phyloP scores from a whole-genome alignment of 2,113 vertebrate genomes.

The Rhinolophus sinicus region DNA sequence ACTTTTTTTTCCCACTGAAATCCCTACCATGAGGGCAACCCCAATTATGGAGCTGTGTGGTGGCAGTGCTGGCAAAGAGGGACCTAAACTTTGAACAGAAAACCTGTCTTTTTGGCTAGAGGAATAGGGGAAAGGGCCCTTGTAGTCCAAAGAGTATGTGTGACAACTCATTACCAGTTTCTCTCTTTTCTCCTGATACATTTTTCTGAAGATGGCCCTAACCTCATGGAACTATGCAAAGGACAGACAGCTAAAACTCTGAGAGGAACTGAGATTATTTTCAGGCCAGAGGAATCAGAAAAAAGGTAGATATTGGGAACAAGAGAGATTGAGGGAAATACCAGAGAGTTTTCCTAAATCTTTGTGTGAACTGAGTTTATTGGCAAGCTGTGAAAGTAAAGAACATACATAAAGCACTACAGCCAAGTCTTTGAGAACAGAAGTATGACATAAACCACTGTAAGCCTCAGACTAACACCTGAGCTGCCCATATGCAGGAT shows the following conservation, averaged over 20 bases:
- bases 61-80: background rate
- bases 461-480: background rate
- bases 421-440: background rate
- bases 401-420: background rate
- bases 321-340: background rate
- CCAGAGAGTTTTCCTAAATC: background rate
- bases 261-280: background rate
- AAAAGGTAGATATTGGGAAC: background rate
- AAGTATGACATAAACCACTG: background rate
- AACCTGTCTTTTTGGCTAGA: background rate
- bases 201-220: background rate
- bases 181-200: background rate
- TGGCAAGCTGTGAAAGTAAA: background rate
- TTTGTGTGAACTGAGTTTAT: background rate
- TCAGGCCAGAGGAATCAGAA: background rate
- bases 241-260: background rate
- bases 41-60: background rate
- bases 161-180: background rate
- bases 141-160: background rate
- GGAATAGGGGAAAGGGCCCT: background rate
- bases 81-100: background rate
- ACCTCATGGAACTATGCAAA: background rate
- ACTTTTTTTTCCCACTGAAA: background rate
- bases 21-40: accelerated
- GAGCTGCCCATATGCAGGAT: too few relatives aligned